Base-by-base conservation (phyloP, 92 coral and sea anemone genomes). In the Anthopleura xanthogrammica region DNA sequence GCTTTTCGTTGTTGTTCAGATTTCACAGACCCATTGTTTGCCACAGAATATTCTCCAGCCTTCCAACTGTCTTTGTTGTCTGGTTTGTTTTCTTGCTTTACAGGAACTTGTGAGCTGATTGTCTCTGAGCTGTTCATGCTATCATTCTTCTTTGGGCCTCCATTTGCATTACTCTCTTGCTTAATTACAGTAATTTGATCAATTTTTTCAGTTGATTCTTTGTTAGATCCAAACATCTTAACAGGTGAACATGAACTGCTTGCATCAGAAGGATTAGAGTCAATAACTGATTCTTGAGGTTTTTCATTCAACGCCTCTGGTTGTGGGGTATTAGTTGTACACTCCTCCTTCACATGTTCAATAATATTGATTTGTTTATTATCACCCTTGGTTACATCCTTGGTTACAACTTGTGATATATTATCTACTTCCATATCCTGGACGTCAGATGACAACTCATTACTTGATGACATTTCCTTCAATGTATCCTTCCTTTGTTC, bases 401-500 rank as follows among this genome's bases (percentile, higher is more conserved):
- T 11, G 36, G 36, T 29, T 29, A 29, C 36, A 29, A 29, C 36
- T 29, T 29, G 36, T 17, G 22, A 60, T 60, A 17, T 60, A 6
- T 46, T 14, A 4, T 46, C 79, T 42, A 13, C 55, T 16, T 76
- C 41, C 41, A 68, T 24, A 68, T 36, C 16, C 42, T 68, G 74
- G 36, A 5, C 41, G 5, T 68, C 74, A 68, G 42, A n/a, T 10
- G 12, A 20, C 56, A 17, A 52, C 20, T 65, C 41, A 29, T 82
- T 62, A 40, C 60, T 71, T 41, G 60, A 8, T 68, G 36, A 29
- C 36, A 29, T 29, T 29, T 29, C 36, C 36, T 29, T 46, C 9
- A 12, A 66, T 55, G 52, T 42, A 52, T 81, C 85, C 74, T 50
- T 72, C 42, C 70, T 65, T 68, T 42, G 75, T 81, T 66, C 56